phyloP scores from a whole-genome alignment of 2,888 invertebrate species.

The Notodonta dromedarius region DNA sequence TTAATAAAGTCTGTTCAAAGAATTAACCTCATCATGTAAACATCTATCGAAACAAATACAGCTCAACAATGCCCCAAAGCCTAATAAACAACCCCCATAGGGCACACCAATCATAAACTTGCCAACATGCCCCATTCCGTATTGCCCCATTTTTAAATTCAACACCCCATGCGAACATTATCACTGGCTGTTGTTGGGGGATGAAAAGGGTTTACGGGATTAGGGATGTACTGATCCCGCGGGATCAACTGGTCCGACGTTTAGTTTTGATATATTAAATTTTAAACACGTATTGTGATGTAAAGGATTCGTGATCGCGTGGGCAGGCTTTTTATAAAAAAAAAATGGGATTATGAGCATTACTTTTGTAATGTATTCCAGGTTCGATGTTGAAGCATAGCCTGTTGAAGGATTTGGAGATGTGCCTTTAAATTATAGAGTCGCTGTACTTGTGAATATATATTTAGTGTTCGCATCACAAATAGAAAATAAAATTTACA shows the following conservation, averaged over 20 bases:
- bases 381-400: too few species aligned
- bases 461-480: too few species aligned
- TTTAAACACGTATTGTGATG: background rate
- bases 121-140: background rate
- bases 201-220: conserved; percentile 6
- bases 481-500: too few species aligned
- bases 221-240: conserved; percentile 2
- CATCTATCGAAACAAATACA: too few species aligned
- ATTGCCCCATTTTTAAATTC: conserved; percentile 3
- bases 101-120: conserved; percentile 1
- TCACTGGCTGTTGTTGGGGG: conserved; percentile 5
- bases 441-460: too few species aligned
- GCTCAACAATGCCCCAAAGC: background rate
- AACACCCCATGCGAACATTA: conserved; percentile 4
- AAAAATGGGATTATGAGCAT: background rate
- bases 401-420: too few species aligned
- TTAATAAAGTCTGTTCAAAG: too few species aligned
- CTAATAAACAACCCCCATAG: background rate
- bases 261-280: conserved; percentile 7
- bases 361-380: background rate
- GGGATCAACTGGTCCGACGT: conserved; percentile 2
- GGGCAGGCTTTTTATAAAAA: background rate
- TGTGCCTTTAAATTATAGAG: too few species aligned
- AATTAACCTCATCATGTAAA: too few species aligned
- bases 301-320: background rate